Base-by-base conservation (phyloP, 2,888 invertebrate genomes). In the Chrysopilus asiliformis region DNA sequence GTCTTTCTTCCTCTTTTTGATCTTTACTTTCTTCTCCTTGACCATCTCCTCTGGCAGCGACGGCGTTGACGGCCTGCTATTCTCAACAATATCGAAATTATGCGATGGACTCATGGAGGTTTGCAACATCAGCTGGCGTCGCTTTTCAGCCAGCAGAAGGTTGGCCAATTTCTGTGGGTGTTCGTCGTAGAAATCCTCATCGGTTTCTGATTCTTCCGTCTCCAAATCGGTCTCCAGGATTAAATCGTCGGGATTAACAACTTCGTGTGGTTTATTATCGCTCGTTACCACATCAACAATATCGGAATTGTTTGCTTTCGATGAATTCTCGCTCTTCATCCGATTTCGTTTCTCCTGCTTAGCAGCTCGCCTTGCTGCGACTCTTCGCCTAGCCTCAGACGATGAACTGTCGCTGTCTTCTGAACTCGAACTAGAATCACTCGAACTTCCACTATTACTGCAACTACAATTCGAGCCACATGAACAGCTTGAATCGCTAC, bases 131-230 rank as follows among this genome's bases (percentile, higher is more conserved):
- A 80, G 55, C 45, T 78, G 76, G 47, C 76, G 78, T 4, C 81
- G 72, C 56, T 84, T 85, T 51, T 84, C 81, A 9, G 76, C 76
- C 32, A 82, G 57, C 36, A 82, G 49, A 54, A 82, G 80, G 45
- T 71, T 79, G 2, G 80, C 82, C 41, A 79, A 58, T 50, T 70
- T 70, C 49, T 84, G 82, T 1, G 86, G 86, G 58, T 84, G 74
- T 49, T 82, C 74, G 54, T 87, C 86, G 55, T 86, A 87, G 58
- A 86, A 86, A 48, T 86, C 86, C 64, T 86, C 86, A 57, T 86
- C 86, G 1, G 85, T 85, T 44, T 83, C 83, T 32, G 83, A 79
- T 58, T 86, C 81, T 12, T 80, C 77, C 0, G 87, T 87, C 48
- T 86, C 85, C 34, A 87, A 67, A 60, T 89, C 87, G 1, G 84